Conservation (phyloP, 2,797 vertebrate genomes). For the Parambassis ranga region DNA sequence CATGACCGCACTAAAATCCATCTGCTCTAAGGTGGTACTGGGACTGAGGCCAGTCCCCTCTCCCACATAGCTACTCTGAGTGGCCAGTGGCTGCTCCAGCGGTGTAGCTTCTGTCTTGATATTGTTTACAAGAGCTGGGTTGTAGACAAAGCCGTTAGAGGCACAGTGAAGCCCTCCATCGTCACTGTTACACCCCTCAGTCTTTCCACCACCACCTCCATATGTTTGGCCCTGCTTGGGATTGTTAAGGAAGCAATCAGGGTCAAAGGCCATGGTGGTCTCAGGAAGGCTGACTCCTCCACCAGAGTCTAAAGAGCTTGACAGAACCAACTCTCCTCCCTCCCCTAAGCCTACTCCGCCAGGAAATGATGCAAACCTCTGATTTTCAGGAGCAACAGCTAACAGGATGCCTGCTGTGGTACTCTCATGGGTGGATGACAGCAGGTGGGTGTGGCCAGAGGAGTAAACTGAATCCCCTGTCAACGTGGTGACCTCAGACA, state of each 20-base stretch:
- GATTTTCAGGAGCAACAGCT: conserved; percentile 88
- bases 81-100: conserved; percentile 90
- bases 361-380: conserved; percentile 93
- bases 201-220: conserved; percentile 91
- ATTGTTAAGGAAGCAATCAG: conserved; percentile 99
- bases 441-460: conserved; percentile 90
- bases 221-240: conserved; percentile 99
- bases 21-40: conserved; percentile 97
- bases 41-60: conserved; percentile 90
- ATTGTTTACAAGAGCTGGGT: conserved; percentile 87
- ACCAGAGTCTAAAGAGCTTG: conserved; percentile 90
- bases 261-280: conserved; percentile 96
- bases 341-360: conserved; percentile 84
- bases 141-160: conserved; percentile 81
- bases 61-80: conserved; percentile 82
- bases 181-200: conserved; percentile 78
- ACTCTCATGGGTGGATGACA: conserved; percentile 89
- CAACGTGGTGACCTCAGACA: conserved; percentile 94
- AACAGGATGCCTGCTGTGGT: conserved; percentile 89
- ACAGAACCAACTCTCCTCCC: conserved; percentile 93
- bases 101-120: conserved; percentile 92
- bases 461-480: conserved; percentile 94
- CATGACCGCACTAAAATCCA: conserved; percentile 98
- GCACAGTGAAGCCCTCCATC: conserved; percentile 73
- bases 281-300: conserved; percentile 90